These are phyloP conservation scores for Calephelis perditalis DNA, from an alignment of 2,888 invertebrate genomes.

Conservation along the genomic window DNA sequence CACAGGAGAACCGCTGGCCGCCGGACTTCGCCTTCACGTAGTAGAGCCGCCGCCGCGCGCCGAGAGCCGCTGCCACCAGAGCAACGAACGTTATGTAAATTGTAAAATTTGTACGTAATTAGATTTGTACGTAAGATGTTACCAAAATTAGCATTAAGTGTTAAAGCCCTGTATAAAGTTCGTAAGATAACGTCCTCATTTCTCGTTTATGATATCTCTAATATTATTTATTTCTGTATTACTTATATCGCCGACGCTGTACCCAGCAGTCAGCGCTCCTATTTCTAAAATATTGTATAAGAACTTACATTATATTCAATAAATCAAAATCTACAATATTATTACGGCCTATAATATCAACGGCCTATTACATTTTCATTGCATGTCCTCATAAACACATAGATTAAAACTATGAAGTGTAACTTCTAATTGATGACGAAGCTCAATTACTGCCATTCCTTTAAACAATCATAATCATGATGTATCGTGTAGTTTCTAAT, in stretches of 20 bases:
- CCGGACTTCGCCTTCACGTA: conserved; percentile 71
- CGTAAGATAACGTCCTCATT: conserved; percentile 16
- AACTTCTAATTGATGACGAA: too few species aligned
- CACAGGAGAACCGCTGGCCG: conserved; percentile 70
- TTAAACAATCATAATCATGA: too few species aligned
- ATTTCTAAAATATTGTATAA: not conserved
- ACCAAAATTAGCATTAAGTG: conserved; percentile 43
- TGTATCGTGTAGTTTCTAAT: too few species aligned
- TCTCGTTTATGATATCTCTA: not conserved
- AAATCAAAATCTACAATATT: not conserved
- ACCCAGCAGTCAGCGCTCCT: too few species aligned
- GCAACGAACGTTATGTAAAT: conserved; percentile 36
- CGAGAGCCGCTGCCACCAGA: conserved; percentile 20
- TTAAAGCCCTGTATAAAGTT: conserved; percentile 30
- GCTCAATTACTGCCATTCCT: too few species aligned
- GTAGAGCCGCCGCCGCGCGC: conserved; percentile 35
- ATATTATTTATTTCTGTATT: not conserved
- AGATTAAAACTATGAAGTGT: too few species aligned
- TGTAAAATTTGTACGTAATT: conserved; percentile 46
- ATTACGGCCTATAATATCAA: not conserved
- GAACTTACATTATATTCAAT: not conserved
- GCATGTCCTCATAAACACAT: too few species aligned
- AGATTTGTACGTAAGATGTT: conserved; percentile 34
- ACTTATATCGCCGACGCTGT: not conserved
- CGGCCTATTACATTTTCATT: not conserved